Percentiles rank a stretch among this genome's conserved stretches.
Conservation (phyloP, 2,888 invertebrate species). For the Bombylius discolor region DNA sequence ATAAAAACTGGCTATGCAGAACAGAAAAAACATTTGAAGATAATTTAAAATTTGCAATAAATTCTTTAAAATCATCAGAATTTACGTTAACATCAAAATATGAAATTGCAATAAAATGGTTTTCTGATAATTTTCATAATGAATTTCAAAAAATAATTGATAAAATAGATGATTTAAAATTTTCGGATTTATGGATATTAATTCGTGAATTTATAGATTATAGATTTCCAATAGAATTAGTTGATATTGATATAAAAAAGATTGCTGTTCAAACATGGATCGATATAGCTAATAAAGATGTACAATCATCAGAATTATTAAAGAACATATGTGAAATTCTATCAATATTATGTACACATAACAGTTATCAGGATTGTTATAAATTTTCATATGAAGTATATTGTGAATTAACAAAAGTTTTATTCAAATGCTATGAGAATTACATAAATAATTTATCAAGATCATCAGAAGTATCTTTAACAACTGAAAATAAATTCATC, state of each 20-base stretch:
- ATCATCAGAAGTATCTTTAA: too few species aligned
- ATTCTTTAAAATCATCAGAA: slow-evolving; percentile 32
- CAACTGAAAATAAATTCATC: too few species aligned
- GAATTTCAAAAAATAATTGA: not conserved
- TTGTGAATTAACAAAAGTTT: slow-evolving; percentile 17
- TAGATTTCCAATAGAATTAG: slow-evolving; percentile 17
- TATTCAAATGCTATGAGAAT: slow-evolving; percentile 22
- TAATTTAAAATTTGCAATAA: slow-evolving; percentile 28
- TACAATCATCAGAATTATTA: not conserved
- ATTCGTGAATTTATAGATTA: slow-evolving; percentile 21
- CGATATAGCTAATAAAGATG: slow-evolving; percentile 7
- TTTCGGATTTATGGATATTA: slow-evolving; percentile 11
- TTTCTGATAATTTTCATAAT: slow-evolving; percentile 15
- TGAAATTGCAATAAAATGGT: slow-evolving; percentile 28
- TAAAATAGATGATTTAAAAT: too few species aligned
- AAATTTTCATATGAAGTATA: slow-evolving; percentile 20
- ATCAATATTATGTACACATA: slow-evolving; percentile 19
- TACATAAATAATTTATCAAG: not conserved
- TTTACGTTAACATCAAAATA: slow-evolving; percentile 27
- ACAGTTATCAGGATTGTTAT: slow-evolving; percentile 25
- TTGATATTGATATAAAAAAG: slow-evolving; percentile 17
- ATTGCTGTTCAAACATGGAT: slow-evolving; percentile 18
- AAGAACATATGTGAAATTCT: slow-evolving; percentile 16
- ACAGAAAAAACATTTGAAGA: slow-evolving; percentile 22
- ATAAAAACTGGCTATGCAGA: slow-evolving; percentile 27